These are phyloP conservation scores for Temnothorax curvispinosus DNA, from an alignment of 1,140 invertebrate genomes.

Conservation along the genomic window DNA sequence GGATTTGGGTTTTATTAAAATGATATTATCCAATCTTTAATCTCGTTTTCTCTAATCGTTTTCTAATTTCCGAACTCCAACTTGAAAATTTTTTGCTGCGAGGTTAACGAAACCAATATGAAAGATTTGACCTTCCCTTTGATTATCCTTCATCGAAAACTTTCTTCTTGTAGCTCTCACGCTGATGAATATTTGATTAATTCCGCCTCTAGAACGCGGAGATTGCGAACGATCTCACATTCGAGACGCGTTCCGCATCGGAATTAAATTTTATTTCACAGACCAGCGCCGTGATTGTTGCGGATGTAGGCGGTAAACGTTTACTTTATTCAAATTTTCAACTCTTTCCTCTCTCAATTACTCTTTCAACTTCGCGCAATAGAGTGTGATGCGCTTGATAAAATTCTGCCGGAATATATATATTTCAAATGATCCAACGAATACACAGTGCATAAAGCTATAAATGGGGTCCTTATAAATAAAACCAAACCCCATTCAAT, in stretches of 20 bases:
- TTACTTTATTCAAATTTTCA: constrained; percentile 21
- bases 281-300: constrained; percentile 38
- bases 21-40: not conserved
- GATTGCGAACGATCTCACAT: constrained; percentile 53
- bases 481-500: not conserved
- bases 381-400: not conserved
- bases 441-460: not conserved
- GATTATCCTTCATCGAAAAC: constrained; percentile 51
- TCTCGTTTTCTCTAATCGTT: not conserved
- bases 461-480: not conserved
- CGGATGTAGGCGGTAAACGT: constrained; percentile 24
- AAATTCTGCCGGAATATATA: not conserved
- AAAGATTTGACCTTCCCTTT: constrained; percentile 31
- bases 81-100: not conserved
- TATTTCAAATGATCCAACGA: not conserved
- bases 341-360: constrained; percentile 6
- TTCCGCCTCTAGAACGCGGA: constrained; percentile 5
- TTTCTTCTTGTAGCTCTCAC: constrained; percentile 32
- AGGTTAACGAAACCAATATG: constrained; percentile 19
- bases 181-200: constrained; percentile 61
- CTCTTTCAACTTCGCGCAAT: constrained; percentile 27
- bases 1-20: not conserved
- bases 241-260: constrained; percentile 11
- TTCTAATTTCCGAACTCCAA: not conserved
- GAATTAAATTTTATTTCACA: constrained; percentile 51